phyloP scores from a whole-genome alignment of 2,888 invertebrate genomes.

The Pristionchus entomophagus region DNA sequence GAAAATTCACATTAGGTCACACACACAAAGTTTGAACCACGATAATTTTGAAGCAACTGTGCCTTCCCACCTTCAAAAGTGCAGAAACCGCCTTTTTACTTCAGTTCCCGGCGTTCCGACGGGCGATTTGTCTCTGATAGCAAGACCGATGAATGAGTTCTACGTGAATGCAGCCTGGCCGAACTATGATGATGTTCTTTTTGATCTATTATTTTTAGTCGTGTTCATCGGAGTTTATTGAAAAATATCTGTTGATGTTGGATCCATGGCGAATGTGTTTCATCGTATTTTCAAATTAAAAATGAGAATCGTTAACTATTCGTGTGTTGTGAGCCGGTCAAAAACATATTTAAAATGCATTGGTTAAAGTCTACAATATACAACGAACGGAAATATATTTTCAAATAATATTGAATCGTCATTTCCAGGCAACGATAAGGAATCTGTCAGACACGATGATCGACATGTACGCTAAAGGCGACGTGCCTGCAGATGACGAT shows the following conservation, averaged over 20 bases:
- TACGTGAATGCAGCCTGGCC: no score
- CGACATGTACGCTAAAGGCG: not conserved
- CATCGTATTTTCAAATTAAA: no score
- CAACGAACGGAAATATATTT: no score
- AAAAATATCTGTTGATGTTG: no score
- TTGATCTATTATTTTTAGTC: not conserved
- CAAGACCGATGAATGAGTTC: no score
- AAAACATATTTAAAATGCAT: not conserved
- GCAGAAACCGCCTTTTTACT: not conserved
- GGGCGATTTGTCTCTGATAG: not conserved
- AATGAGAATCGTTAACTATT: no score
- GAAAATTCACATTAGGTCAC: not conserved
- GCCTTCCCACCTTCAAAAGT: not conserved
- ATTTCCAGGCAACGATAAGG: not conserved
- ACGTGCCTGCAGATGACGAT: not conserved
- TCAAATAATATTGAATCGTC: no score
- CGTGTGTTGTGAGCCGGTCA: not conserved
- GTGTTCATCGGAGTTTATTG: no score
- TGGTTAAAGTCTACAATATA: no score
- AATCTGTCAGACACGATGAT: not conserved
- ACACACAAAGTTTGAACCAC: no score
- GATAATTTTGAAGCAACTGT: not conserved
- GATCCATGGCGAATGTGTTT: no score
- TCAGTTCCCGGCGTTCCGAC: not conserved
- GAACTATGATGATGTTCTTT: not conserved